Base-by-base conservation (phyloP, 1,140 invertebrate genomes). In the Drosophila subpulchrella region DNA sequence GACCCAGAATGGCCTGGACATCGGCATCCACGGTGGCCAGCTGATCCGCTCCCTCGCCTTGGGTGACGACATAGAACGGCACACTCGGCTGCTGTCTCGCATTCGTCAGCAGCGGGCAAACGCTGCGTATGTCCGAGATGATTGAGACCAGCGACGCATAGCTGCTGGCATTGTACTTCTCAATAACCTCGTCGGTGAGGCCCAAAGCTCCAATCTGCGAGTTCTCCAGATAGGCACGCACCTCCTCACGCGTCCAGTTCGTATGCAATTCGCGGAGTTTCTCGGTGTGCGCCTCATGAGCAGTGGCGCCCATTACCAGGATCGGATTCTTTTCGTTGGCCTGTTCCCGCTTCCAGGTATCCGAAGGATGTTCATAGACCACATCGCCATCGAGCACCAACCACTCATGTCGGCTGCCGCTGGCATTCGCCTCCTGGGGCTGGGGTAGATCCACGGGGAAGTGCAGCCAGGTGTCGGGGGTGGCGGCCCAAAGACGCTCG, bases 61-160 rank as follows among this genome's bases (percentile, higher is more conserved):
- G 95, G 3, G 94, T 95, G 0, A 95, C 95, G 12, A 97, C 94
- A 89, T 97, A 97, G 92, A 97, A 95, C 11, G 95, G 95, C 42
- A 95, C 94, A 17, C 94, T 93, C 0, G 93, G 92, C 54, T 94
- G 92, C 36, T 94, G 92, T 7, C 94, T 93, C 20, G 95, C 94
- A 32, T 96, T 92, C 12, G 94, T 94, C 2, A 96, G 92, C 34
- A 97, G 91, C 1, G 97, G 97, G 88, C 97, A 98, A 20, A 97
- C 93, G 0, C 95, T 96, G 2, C 96, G 94, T 11, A 97, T 95
- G 62, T 97, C 96, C 0, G 96, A 96, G 8, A 97, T 95, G 93
- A 97, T 94, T 32, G 95, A 93, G 5, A 94, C 94, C 1, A 97
- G 90, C 20, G 95, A 95, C 58, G 94, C 93, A 63, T 96, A 94